These are phyloP conservation scores for Gryllus bimaculatus DNA, from an alignment of 1,140 invertebrate species.

Conservation along the genomic window DNA sequence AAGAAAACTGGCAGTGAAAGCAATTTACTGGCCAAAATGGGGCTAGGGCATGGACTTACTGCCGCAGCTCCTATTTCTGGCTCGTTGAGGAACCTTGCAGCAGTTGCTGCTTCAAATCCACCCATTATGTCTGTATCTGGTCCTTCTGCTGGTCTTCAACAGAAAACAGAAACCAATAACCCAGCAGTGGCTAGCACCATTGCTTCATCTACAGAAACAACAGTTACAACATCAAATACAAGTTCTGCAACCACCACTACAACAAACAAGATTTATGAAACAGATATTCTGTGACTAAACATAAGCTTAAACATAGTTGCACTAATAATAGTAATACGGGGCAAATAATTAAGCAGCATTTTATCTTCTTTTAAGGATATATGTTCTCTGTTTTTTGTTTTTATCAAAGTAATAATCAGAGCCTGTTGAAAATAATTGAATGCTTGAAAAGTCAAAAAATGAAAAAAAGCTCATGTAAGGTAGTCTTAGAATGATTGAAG, in stretches of 20 bases:
- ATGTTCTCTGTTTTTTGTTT: neutral
- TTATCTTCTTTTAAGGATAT: neutral
- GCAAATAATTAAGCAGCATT: neutral
- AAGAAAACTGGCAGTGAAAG: conserved; percentile 86
- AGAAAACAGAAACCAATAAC: conserved; percentile 18
- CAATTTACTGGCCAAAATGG: conserved; percentile 77
- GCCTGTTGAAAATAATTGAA: neutral
- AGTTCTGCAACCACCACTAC: conserved; percentile 27
- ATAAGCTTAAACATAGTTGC: conserved; percentile 9
- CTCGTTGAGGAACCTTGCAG: conserved; percentile 49
- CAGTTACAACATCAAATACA: conserved; percentile 17
- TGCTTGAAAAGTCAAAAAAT: neutral
- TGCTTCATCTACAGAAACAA: conserved; percentile 5
- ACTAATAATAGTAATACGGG: conserved; percentile 8
- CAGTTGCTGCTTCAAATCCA: conserved; percentile 25
- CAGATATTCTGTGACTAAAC: conserved; percentile 69
- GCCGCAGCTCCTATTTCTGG: conserved; percentile 47
- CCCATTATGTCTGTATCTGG: conserved; percentile 3
- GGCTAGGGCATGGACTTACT: conserved; percentile 47
- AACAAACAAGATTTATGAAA: conserved; percentile 74
- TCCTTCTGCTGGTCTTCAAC: conserved; percentile 1
- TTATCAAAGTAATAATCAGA: conserved; percentile 6
- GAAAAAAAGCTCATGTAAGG: conserved; percentile 6
- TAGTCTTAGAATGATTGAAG: conserved; percentile 3
- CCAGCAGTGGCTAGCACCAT: neutral